A percentile compares a stretch with the other conserved stretches of the same genome.
These are phyloP conservation scores for Scaptomyza reducta DNA, from an alignment of 2,888 invertebrate species.

Conservation along the genomic window DNA sequence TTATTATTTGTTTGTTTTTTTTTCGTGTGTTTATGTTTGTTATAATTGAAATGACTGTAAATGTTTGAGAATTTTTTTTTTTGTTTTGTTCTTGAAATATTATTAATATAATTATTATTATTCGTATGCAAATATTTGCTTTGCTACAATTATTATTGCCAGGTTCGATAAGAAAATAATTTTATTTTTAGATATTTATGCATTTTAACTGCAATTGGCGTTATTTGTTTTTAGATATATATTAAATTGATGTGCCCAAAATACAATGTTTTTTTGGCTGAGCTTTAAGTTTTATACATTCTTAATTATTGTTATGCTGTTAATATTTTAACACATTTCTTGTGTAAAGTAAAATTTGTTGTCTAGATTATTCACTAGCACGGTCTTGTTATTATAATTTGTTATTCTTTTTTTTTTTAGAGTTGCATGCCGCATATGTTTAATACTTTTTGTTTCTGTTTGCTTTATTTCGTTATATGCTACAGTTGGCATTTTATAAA, in stretches of 20 bases:
- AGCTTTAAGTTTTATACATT: conserved; percentile 17
- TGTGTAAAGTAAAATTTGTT: conserved; percentile 64
- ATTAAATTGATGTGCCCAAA: conserved; percentile 8
- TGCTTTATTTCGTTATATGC: conserved; percentile 19
- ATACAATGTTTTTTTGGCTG: conserved; percentile 12
- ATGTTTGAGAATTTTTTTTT: conserved; percentile 13
- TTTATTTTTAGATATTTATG: conserved; percentile 46
- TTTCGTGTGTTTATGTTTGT: conserved; percentile 3
- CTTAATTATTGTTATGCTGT: conserved; percentile 44
- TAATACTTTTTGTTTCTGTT: conserved; percentile 49
- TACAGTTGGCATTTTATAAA: conserved; percentile 48
- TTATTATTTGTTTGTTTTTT: conserved; percentile 10
- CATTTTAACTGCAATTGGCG: conserved; percentile 38
- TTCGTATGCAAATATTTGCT: conserved; percentile 45
- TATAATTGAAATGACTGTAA: conserved; percentile 42
- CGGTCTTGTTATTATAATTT: conserved; percentile 5
- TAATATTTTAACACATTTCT: conserved; percentile 46
- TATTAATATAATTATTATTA: conserved; percentile 27
- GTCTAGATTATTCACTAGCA: conserved; percentile 62
- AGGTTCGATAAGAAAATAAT: conserved; percentile 76
- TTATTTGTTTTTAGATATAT: conserved; percentile 26
- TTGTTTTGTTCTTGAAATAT: conserved; percentile 17
- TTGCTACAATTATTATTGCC: conserved; percentile 77
- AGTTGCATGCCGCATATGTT: conserved; percentile 25
- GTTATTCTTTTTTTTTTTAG: not conserved